phyloP scores from a whole-genome alignment of 2,888 invertebrate species.

The Rhamnusium bicolor region DNA sequence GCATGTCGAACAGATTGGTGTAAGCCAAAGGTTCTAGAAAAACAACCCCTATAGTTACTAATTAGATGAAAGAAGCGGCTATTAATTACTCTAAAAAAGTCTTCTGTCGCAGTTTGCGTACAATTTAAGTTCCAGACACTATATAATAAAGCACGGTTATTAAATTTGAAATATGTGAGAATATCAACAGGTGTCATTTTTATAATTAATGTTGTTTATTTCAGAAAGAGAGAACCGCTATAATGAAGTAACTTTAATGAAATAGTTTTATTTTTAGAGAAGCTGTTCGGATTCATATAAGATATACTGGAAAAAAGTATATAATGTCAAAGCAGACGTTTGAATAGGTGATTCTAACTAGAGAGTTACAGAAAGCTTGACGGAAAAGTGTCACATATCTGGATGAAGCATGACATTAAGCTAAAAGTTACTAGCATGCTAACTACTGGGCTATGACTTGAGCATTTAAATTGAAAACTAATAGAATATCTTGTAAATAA shows the following conservation, averaged over 20 bases:
- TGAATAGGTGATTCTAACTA: not conserved
- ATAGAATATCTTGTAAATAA: no score
- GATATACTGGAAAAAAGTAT: not conserved
- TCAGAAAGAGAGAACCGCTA: not conserved
- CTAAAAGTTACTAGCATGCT: not conserved
- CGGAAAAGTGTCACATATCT: not conserved
- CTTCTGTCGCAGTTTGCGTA: not conserved
- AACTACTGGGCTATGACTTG: not conserved
- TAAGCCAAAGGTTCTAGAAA: not conserved
- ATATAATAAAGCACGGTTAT: not conserved
- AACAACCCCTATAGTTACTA: not conserved
- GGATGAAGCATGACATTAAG: not conserved
- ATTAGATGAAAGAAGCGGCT: not conserved
- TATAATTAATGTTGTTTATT: not conserved
- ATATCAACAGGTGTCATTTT: constrained; percentile 1
- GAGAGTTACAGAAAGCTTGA: not conserved
- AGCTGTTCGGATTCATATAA: not conserved
- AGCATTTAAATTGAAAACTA: not conserved
- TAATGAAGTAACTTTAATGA: not conserved
- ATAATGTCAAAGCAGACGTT: not conserved
- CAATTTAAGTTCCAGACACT: not conserved
- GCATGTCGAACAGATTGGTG: not conserved
- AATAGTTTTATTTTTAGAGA: not conserved
- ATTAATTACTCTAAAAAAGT: not conserved
- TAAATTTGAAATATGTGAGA: constrained; percentile 7